phyloP scores from a whole-genome alignment of 2,888 invertebrate genomes.

The Ennomos fuscantarius region DNA sequence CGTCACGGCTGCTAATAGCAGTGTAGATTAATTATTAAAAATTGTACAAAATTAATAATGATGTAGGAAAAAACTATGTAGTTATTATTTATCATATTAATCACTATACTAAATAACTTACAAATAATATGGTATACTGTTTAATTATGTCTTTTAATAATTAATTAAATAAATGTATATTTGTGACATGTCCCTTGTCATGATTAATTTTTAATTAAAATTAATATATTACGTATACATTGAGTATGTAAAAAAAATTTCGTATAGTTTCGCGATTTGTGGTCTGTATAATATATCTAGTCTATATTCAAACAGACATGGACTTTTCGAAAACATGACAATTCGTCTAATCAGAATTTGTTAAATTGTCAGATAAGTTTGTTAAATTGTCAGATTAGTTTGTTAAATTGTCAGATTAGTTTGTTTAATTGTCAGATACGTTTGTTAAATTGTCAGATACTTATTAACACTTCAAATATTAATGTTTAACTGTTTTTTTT shows the following conservation, averaged over 20 bases:
- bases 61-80: conserved; percentile 16
- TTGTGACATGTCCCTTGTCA: conserved; percentile 50
- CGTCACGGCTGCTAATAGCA: too few species aligned
- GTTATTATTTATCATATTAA: conserved; percentile 34
- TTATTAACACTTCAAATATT: neutral
- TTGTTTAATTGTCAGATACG: too few species aligned
- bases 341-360: too few species aligned
- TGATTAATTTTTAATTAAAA: conserved; percentile 40
- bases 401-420: too few species aligned
- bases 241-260: conserved; percentile 36
- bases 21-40: too few species aligned
- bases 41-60: too few species aligned
- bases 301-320: too few species aligned
- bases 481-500: too few species aligned
- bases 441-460: too few species aligned
- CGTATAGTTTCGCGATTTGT: conserved; percentile 18
- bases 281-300: neutral
- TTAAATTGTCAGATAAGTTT: too few species aligned
- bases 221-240: conserved; percentile 58
- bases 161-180: conserved; percentile 49
- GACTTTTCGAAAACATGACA: too few species aligned
- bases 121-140: conserved; percentile 61
- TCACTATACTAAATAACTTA: conserved; percentile 49
- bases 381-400: too few species aligned
- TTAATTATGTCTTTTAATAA: conserved; percentile 48